These are phyloP conservation scores for Drosophila lowei DNA, from an alignment of 1,140 invertebrate species.

Conservation along the genomic window DNA sequence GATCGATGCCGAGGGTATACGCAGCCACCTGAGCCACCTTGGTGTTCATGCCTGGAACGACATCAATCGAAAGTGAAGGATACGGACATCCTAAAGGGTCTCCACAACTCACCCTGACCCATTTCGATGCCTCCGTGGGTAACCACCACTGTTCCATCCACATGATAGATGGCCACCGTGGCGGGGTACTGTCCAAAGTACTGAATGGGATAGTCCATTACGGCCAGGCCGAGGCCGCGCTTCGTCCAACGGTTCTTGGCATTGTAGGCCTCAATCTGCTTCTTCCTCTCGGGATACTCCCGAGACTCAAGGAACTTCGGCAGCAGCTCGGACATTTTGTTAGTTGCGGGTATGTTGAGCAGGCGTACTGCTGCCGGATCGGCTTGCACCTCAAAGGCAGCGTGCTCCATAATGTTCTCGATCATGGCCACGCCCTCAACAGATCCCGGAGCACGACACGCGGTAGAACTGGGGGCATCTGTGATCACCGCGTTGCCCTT, in stretches of 20 bases:
- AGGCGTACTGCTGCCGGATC: conserved; percentile 88
- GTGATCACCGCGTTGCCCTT: conserved; percentile 85
- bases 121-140: conserved; percentile 88
- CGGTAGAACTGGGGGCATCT: conserved; percentile 87
- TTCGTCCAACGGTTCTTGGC: conserved; percentile 88
- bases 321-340: conserved; percentile 79
- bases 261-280: conserved; percentile 85
- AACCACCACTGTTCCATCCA: conserved; percentile 88
- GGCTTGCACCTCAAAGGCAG: conserved; percentile 86
- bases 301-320: conserved; percentile 62
- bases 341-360: conserved; percentile 85
- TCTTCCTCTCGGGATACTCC: conserved; percentile 84
- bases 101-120: conserved; percentile 86
- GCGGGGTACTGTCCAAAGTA: conserved; percentile 85
- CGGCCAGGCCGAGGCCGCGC: conserved; percentile 85
- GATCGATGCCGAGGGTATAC: conserved; percentile 88
- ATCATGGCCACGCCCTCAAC: conserved; percentile 87
- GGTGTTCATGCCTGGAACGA: conserved; percentile 85
- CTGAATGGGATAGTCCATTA: conserved; percentile 85
- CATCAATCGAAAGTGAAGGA: too few relatives aligned
- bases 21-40: conserved; percentile 90
- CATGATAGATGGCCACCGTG: conserved; percentile 86
- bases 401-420: conserved; percentile 92
- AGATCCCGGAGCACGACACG: conserved; percentile 86
- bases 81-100: too few relatives aligned